Evolutionary conservation across 1,140 invertebrate species (phyloP), one percentile per base, ranked within the genome.

Genomic region (Drosophila kanapiae): DNA sequence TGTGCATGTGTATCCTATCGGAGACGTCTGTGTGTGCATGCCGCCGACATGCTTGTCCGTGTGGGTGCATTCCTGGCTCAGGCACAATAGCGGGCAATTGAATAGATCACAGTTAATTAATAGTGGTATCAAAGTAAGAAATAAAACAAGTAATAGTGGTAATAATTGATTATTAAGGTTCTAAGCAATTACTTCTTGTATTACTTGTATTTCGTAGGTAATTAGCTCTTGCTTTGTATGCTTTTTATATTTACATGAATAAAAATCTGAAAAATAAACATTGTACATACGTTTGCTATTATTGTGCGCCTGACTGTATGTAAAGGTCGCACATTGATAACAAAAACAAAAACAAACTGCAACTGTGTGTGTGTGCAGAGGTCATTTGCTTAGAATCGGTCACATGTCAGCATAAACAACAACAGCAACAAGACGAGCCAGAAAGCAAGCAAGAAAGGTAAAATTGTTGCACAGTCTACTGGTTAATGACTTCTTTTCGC

Each of bases 341-440:
- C 47, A 37, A 51, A 43, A 43, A 31, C 13, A 58, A 40, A 43
- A 67, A 56, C 23, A 23, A 38, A 11, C 31, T 3, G 37, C 31
- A 67, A 33, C 7, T 33, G 9, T 11, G 16, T 27, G 42, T 59
- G 40, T 68, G 58, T 45, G 61, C 27, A 54, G 67, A 54, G 67
- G 67, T 70, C 67, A 70, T 70, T 68, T 70, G 67, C 67, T 69
- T 70, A 56, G 67, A 70, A 70, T 70, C 67, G 67, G 67, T 70
- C 67, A 70, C 67, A 70, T 70, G 67, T 70, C 63, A 31, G 40
- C 11, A 45, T 9, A 11, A 54, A 47, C 48, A 43, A 53, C 29
- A 70, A 33, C 7, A n/a, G n/a, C n/a, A 27, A 59, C 29, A 64
- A 14, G 11, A 29, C 29, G 10, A 51, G 47, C 38, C 40, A 53